Conservation (phyloP, 2,113 vertebrate genomes). For the Illadopsis cleaveri region DNA sequence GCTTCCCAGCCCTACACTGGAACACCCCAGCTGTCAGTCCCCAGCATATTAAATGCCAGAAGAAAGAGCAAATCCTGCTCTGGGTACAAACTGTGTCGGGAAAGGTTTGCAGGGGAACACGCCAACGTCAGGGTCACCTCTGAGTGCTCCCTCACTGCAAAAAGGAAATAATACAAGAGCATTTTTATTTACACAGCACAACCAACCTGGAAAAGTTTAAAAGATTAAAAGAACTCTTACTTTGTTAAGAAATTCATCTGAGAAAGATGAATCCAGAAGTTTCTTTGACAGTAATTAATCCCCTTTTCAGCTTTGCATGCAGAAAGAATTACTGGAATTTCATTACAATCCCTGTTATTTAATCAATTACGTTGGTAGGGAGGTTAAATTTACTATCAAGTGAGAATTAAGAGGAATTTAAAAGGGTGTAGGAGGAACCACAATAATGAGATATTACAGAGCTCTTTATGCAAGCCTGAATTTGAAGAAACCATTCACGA, state of each 20-base stretch:
- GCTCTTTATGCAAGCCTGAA: slow-evolving; percentile 12
- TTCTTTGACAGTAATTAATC: slow-evolving; percentile 50
- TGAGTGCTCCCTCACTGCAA: neutral
- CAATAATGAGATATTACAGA: neutral
- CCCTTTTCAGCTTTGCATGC: neutral
- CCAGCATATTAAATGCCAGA: neutral
- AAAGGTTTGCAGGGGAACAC: neutral
- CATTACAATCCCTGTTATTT: slow-evolving; percentile 50
- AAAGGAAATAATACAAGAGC: neutral
- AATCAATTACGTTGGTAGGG: slow-evolving; percentile 35
- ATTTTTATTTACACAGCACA: neutral
- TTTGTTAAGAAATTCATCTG: neutral
- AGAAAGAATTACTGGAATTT: slow-evolving; percentile 47
- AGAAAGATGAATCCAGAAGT: slow-evolving; percentile 34
- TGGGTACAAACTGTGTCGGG: neutral
- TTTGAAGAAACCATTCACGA: slow-evolving; percentile 47
- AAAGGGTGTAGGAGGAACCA: slow-evolving; percentile 39
- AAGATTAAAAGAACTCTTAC: neutral
- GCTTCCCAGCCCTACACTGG: neutral
- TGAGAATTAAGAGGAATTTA: slow-evolving; percentile 38
- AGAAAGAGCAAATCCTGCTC: neutral
- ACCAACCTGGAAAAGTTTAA: neutral
- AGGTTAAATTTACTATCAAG: slow-evolving; percentile 55
- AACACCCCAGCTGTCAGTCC: neutral
- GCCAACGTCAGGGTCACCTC: neutral